phyloP scores from a whole-genome alignment of 2,797 vertebrate genomes.

The Acrossocheilus fasciatus region DNA sequence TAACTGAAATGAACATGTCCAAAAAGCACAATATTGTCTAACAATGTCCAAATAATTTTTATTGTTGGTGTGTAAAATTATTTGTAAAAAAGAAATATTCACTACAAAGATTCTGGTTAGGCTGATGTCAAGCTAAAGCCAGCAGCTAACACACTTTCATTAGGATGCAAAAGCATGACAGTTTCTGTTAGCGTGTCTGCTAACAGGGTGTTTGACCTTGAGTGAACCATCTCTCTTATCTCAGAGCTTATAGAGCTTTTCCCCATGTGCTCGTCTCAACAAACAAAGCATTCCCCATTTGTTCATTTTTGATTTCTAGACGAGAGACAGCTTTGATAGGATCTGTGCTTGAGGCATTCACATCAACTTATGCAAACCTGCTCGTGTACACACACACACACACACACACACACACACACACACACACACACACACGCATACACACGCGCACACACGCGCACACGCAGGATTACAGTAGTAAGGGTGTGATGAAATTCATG shows the following conservation, averaged over 20 bases:
- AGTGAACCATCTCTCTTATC: constrained; percentile 61
- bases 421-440: constrained; percentile 3
- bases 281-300: constrained; percentile 60
- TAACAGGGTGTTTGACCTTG: constrained; percentile 46
- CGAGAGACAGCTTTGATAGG: constrained; percentile 66
- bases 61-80: not conserved
- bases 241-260: constrained; percentile 50
- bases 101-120: not conserved
- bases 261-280: constrained; percentile 54
- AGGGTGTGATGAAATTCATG: constrained; percentile 47
- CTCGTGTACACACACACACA: not conserved
- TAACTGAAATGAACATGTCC: not conserved
- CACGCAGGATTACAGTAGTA: not conserved
- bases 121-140: not conserved
- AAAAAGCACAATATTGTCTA: not conserved
- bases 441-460: not conserved
- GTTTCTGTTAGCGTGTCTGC: constrained; percentile 21
- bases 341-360: constrained; percentile 62
- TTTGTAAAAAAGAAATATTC: not conserved
- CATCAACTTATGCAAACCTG: constrained; percentile 3
- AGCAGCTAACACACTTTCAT: constrained; percentile 41
- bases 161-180: constrained; percentile 30
- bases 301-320: constrained; percentile 68
- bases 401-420: constrained; percentile 1
- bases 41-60: not conserved